These are phyloP conservation scores for Phasianus colchicus DNA, from an alignment of 2,113 vertebrate genomes.

Conservation along the genomic window DNA sequence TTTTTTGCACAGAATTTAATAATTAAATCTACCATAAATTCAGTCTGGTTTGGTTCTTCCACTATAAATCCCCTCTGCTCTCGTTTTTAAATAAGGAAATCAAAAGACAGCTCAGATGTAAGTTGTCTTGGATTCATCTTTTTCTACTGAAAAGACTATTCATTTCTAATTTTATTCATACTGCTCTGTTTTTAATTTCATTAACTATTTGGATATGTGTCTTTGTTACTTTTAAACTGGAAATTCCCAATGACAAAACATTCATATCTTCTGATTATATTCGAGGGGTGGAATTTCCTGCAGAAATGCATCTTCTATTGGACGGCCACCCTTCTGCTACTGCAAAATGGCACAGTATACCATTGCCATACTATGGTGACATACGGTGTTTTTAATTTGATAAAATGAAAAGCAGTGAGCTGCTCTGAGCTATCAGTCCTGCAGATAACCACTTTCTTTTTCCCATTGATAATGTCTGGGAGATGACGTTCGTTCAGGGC, in stretches of 20 bases:
- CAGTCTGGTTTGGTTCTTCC: slow-evolving; percentile 16
- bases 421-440: background rate
- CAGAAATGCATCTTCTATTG: background rate
- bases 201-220: background rate
- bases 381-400: slow-evolving; percentile 24
- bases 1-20: slow-evolving; percentile 47
- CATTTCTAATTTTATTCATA: slow-evolving; percentile 45
- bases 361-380: background rate
- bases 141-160: slow-evolving; percentile 37
- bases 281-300: background rate
- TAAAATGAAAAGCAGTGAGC: background rate
- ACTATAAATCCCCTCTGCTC: slow-evolving; percentile 25
- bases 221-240: background rate
- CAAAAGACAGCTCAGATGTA: slow-evolving; percentile 6
- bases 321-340: background rate
- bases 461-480: background rate
- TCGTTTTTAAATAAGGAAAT: slow-evolving; percentile 42
- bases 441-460: slow-evolving; percentile 15
- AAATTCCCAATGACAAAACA: background rate
- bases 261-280: background rate
- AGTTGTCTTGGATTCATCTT: background rate
- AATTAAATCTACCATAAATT: slow-evolving; percentile 31
- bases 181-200: slow-evolving; percentile 38
- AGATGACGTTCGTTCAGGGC: background rate
- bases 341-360: too few species aligned